Percentiles rank a stretch among this genome's conserved stretches.
Conservation (phyloP, 2,113 vertebrate genomes). For the Siniperca knerii region DNA sequence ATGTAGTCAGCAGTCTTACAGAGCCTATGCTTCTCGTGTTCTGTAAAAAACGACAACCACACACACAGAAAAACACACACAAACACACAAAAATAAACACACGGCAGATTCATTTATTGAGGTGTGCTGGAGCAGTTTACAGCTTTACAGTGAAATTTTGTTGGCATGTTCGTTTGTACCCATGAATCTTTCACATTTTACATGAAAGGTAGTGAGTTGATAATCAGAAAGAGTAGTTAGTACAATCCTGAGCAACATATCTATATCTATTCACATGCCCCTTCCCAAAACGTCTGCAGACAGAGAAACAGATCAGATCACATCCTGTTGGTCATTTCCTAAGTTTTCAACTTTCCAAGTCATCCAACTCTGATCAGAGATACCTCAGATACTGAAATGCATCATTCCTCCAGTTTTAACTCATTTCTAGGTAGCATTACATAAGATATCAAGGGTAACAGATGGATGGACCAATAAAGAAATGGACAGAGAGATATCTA, state of each 20-base stretch:
- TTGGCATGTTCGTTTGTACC: neutral
- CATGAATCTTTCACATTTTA: neutral
- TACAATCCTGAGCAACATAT: neutral
- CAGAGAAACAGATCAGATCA: neutral
- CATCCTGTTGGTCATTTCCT: neutral
- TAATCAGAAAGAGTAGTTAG: neutral
- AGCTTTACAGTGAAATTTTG: neutral
- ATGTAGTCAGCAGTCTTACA: slow-evolving; percentile 98
- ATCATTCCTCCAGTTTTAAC: neutral
- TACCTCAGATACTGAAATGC: neutral
- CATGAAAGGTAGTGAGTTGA: neutral
- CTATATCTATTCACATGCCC: neutral
- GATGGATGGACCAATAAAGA: neutral
- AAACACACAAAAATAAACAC: neutral
- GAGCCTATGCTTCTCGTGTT: slow-evolving; percentile 93
- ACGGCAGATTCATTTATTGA: neutral
- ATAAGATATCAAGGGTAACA: neutral
- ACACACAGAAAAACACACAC: slow-evolving; percentile 1
- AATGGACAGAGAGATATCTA: neutral
- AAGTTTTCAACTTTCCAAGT: neutral
- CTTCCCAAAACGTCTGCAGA: neutral
- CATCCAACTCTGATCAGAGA: neutral
- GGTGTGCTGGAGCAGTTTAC: neutral
- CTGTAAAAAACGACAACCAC: slow-evolving; percentile 72
- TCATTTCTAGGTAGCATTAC: neutral